Percentiles rank a stretch among this genome's conserved stretches.
Conservation (phyloP, 2,888 invertebrate genomes). For the Lepas anatifera region DNA sequence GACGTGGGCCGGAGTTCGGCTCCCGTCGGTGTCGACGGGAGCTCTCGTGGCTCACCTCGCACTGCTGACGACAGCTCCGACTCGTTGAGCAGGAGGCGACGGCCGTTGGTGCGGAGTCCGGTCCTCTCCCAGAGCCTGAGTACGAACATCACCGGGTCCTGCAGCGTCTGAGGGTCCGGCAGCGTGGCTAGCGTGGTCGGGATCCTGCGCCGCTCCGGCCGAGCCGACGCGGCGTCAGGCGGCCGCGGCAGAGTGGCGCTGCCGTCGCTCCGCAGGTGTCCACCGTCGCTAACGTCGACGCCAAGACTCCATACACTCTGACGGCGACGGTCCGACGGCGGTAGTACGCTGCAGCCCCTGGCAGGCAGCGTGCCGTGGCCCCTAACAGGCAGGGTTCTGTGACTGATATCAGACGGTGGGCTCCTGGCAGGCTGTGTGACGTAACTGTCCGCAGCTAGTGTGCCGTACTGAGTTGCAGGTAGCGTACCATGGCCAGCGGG, state of each 20-base stretch:
- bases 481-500: no score
- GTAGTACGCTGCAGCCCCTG: no score
- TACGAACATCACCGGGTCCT: neutral
- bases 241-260: neutral
- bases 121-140: neutral
- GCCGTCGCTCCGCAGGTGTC: neutral
- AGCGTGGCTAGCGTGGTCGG: neutral
- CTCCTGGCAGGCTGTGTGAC: no score
- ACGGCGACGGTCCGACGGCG: neutral
- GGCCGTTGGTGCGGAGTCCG: conserved; percentile 8
- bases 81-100: neutral
- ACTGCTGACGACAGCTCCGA: no score
- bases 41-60: no score
- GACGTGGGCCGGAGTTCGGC: no score
- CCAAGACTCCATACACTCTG: neutral
- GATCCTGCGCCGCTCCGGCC: neutral
- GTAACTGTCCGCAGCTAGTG: no score
- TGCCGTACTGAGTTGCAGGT: no score
- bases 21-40: no score
- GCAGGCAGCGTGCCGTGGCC: no score
- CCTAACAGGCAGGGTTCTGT: no score
- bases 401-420: no score
- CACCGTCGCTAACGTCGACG: neutral
- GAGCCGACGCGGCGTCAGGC: neutral
- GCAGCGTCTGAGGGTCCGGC: neutral